A percentile compares a stretch with the other conserved stretches of the same genome.
Conservation (phyloP, 2,797 vertebrate species). For the Gadopsis marmoratus region DNA sequence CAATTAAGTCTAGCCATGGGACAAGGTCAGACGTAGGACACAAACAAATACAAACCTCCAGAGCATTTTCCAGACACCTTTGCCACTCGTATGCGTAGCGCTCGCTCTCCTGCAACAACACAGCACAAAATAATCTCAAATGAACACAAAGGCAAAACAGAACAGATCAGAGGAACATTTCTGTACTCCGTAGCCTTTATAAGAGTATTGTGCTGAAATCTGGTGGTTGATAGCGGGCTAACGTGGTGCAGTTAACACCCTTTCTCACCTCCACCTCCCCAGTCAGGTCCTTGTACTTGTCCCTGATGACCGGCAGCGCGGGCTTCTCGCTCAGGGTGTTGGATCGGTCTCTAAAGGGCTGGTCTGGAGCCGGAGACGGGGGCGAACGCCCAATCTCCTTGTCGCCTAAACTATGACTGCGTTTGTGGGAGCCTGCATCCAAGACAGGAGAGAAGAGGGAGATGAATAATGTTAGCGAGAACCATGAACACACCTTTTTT, state of each 20-base stretch:
- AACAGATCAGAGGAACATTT: neutral
- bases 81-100: constrained; percentile 99
- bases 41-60: constrained; percentile 88
- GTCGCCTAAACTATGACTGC: constrained; percentile 96
- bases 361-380: constrained; percentile 88
- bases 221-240: neutral
- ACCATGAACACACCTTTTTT: constrained; percentile 15
- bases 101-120: constrained; percentile 91
- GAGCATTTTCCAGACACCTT: constrained; percentile 93
- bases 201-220: constrained; percentile 3
- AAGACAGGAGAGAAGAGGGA: neutral
- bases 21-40: constrained; percentile 8
- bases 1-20: neutral
- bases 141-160: constrained; percentile 35
- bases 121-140: constrained; percentile 33
- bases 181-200: constrained; percentile 9
- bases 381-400: constrained; percentile 92
- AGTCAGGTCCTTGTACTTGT: constrained; percentile 99
- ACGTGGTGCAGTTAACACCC: neutral
- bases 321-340: constrained; percentile 96
- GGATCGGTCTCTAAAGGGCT: constrained; percentile 94
- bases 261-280: constrained; percentile 96
- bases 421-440: constrained; percentile 93
- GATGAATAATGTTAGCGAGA: neutral
- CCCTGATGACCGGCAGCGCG: constrained; percentile 94